Conservation (phyloP, 2,113 vertebrate species). For the Plotosus lineatus region DNA sequence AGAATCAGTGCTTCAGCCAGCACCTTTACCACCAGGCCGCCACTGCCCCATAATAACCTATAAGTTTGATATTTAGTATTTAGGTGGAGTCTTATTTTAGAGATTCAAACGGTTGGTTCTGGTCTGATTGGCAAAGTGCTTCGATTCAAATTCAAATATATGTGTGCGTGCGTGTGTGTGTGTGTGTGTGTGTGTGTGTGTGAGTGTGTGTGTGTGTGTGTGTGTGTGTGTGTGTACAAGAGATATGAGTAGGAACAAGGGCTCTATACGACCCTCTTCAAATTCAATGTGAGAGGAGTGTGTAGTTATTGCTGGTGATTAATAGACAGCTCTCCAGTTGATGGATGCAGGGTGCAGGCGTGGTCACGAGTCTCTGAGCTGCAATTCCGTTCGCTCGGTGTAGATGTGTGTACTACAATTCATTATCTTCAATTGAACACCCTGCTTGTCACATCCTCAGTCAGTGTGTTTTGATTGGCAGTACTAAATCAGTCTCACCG, state of each 20-base stretch:
- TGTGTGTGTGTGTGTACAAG: background rate
- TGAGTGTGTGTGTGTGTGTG: too few relatives aligned
- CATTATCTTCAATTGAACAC: slow-evolving; percentile 36
- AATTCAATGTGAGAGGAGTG: background rate
- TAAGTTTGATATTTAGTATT: background rate
- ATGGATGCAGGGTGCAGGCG: slow-evolving; percentile 20
- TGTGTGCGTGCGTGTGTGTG: too few relatives aligned
- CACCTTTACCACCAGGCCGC: too few relatives aligned
- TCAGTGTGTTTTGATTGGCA: slow-evolving; percentile 24
- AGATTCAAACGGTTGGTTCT: background rate
- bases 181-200: too few relatives aligned
- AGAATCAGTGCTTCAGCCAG: too few relatives aligned
- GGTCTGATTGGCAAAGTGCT: background rate
- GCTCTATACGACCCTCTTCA: background rate
- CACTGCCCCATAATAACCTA: background rate
- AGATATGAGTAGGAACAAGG: background rate
- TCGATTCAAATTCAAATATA: background rate
- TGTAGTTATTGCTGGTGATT: slow-evolving; percentile 34
- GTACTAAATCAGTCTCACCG: slow-evolving; percentile 3
- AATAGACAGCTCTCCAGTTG: slow-evolving; percentile 36
- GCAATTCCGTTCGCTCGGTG: slow-evolving; percentile 19
- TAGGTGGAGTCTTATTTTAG: slow-evolving; percentile 5
- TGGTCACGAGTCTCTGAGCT: slow-evolving; percentile 30
- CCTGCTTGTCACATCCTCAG: slow-evolving; percentile 5
- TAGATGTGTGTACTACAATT: slow-evolving; percentile 42